phyloP scores from a whole-genome alignment of 2,113 vertebrate genomes.

The Phrynocephalus versicolor region DNA sequence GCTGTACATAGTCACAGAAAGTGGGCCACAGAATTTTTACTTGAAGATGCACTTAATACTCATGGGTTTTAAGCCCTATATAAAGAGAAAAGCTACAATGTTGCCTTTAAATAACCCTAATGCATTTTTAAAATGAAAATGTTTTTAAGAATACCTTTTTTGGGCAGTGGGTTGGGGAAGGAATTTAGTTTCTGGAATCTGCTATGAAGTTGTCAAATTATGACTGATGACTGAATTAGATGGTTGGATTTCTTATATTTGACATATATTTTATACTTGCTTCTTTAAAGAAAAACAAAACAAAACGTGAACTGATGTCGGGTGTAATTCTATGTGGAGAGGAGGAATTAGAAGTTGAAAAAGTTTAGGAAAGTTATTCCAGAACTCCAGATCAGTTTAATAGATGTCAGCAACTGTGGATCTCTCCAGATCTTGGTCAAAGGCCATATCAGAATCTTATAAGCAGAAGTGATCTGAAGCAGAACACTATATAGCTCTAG shows the following conservation, averaged over 20 bases:
- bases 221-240: conserved; percentile 15
- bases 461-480: too few species aligned
- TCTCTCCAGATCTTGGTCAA: not conserved
- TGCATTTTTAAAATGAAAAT: conserved; percentile 10
- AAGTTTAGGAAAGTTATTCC: not conserved
- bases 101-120: conserved; percentile 5
- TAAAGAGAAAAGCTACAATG: not conserved
- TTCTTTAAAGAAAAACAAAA: not conserved
- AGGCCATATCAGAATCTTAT: not conserved
- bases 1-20: not conserved
- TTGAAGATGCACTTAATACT: conserved; percentile 38
- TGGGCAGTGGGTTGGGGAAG: not conserved
- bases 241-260: conserved; percentile 9
- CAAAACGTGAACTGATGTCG: not conserved
- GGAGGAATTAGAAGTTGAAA: not conserved
- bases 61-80: conserved; percentile 16
- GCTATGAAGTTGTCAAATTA: not conserved
- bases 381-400: not conserved
- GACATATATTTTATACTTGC: not conserved
- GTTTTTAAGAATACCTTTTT: conserved; percentile 10
- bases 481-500: too few species aligned
- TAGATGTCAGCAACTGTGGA: not conserved
- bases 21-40: conserved; percentile 1
- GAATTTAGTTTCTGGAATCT: not conserved
- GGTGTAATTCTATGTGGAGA: not conserved